A percentile compares a stretch with the other conserved stretches of the same genome.
Evolutionary conservation across 1,140 invertebrate genomes (phyloP).

Genomic region (Cephus cinctus): DNA sequence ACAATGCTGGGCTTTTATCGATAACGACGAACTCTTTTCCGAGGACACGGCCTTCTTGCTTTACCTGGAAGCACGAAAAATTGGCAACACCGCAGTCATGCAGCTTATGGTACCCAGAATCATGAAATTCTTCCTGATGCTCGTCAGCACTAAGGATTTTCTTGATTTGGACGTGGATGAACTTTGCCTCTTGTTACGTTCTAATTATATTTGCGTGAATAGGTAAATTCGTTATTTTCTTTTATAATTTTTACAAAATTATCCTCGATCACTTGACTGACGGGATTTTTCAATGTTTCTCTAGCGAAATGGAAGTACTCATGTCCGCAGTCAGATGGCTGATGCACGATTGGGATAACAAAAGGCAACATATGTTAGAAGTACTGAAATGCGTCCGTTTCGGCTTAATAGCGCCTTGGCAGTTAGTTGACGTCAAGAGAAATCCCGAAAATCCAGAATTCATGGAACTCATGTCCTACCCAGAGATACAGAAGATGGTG

Average conservation of each 20-base stretch:
- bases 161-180: constrained; percentile 63
- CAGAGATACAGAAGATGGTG: constrained; percentile 69
- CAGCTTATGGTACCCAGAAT: constrained; percentile 73
- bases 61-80: constrained; percentile 62
- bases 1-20: constrained; percentile 72
- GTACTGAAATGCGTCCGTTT: constrained; percentile 69
- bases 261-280: no score
- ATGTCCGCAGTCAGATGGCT: constrained; percentile 75
- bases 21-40: constrained; percentile 65
- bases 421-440: constrained; percentile 68
- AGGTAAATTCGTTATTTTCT: constrained; percentile 61
- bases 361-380: constrained; percentile 58
- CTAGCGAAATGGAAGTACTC: constrained; percentile 72
- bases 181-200: constrained; percentile 62
- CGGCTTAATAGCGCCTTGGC: constrained; percentile 71
- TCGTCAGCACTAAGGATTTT: constrained; percentile 71
- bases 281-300: constrained; percentile 9
- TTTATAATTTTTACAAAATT: no score
- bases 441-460: constrained; percentile 71
- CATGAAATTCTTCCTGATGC: constrained; percentile 68
- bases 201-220: constrained; percentile 70
- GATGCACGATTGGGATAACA: constrained; percentile 63
- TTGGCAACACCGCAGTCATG: constrained; percentile 60
- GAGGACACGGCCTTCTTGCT: constrained; percentile 71
- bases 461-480: constrained; percentile 63